Percentiles rank a stretch among this genome's conserved stretches.
Evolutionary conservation across 2,113 vertebrate species (phyloP).

Genomic region (Periophthalmodon schlosseri): DNA sequence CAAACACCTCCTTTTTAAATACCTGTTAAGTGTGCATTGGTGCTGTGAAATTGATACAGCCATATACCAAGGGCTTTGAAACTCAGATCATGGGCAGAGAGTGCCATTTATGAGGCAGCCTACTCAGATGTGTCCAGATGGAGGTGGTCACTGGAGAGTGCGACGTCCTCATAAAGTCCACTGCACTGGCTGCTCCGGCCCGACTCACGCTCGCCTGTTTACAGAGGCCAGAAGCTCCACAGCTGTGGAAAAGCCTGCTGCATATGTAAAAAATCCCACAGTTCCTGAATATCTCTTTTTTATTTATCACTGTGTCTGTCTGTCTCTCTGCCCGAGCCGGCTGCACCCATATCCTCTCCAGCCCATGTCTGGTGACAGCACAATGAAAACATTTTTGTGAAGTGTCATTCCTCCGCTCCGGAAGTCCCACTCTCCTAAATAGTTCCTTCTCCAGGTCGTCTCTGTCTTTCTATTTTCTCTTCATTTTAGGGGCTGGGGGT

Average conservation of each 20-base stretch:
- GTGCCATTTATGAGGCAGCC: conserved; percentile 67
- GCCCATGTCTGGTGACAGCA: conserved; percentile 64
- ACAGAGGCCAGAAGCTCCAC: conserved; percentile 44
- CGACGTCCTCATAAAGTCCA: conserved; percentile 67
- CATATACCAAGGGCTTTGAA: conserved; percentile 59
- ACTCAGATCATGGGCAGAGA: conserved; percentile 57
- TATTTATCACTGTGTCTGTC: conserved; percentile 48
- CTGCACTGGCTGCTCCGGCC: conserved; percentile 40
- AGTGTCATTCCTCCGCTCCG: conserved; percentile 59
- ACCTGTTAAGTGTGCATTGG: conserved; percentile 32
- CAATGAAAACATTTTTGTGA: conserved; percentile 69
- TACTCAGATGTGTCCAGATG: conserved; percentile 67
- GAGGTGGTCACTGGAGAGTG: conserved; percentile 68
- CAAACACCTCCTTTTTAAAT: conserved; percentile 27
- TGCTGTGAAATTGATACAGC: conserved; percentile 52
- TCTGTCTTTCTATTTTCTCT: conserved; percentile 41
- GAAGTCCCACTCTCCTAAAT: conserved; percentile 66
- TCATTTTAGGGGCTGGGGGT: background rate
- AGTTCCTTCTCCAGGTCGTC: conserved; percentile 55
- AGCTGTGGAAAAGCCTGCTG: conserved; percentile 49
- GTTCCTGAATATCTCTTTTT: conserved; percentile 45
- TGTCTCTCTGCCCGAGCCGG: conserved; percentile 29
- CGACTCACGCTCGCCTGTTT: conserved; percentile 30
- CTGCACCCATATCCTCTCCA: conserved; percentile 62
- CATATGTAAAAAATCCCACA: conserved; percentile 26